Percentiles rank a stretch among this genome's conserved stretches.
These are phyloP conservation scores for Melanchra persicariae DNA, from an alignment of 2,888 invertebrate species.

Conservation along the genomic window DNA sequence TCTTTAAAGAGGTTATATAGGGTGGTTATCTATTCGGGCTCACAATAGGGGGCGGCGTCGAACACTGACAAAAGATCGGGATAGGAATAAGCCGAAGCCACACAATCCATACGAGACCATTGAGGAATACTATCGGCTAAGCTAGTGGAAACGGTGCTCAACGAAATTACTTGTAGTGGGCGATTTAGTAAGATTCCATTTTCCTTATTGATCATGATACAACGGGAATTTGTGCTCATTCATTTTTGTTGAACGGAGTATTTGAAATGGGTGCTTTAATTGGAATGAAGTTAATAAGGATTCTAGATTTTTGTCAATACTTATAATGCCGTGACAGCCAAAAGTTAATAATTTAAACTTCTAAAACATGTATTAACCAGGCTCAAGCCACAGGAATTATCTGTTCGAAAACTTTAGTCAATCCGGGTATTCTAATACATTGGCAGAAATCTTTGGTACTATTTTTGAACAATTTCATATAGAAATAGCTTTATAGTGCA, in stretches of 20 bases:
- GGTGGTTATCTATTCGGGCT: constrained; percentile 72
- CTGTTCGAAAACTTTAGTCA: constrained; percentile 19
- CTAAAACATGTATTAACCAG: constrained; percentile 7
- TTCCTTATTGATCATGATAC: constrained; percentile 51
- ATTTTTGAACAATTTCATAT: constrained; percentile 24
- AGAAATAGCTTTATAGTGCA: constrained; percentile 13
- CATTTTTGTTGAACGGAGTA: constrained; percentile 3
- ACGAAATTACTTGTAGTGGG: constrained; percentile 68
- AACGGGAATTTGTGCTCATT: constrained; percentile 18
- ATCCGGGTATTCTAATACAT: background rate
- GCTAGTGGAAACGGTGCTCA: constrained; percentile 69
- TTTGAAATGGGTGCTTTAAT: background rate
- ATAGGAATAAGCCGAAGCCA: constrained; percentile 75
- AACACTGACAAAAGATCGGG: constrained; percentile 77
- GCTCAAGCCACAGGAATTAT: constrained; percentile 13
- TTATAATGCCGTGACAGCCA: constrained; percentile 10
- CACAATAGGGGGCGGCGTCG: constrained; percentile 74
- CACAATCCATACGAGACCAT: constrained; percentile 73
- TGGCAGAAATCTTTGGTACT: constrained; percentile 11
- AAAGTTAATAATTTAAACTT: constrained; percentile 19
- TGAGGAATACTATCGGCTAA: constrained; percentile 66
- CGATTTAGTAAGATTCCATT: constrained; percentile 56
- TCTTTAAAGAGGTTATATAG: constrained; percentile 69
- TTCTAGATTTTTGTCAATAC: background rate
- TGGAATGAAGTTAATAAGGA: background rate